Conservation (phyloP, 1,140 invertebrate genomes). For the Ceratoteleas bidentatus region DNA sequence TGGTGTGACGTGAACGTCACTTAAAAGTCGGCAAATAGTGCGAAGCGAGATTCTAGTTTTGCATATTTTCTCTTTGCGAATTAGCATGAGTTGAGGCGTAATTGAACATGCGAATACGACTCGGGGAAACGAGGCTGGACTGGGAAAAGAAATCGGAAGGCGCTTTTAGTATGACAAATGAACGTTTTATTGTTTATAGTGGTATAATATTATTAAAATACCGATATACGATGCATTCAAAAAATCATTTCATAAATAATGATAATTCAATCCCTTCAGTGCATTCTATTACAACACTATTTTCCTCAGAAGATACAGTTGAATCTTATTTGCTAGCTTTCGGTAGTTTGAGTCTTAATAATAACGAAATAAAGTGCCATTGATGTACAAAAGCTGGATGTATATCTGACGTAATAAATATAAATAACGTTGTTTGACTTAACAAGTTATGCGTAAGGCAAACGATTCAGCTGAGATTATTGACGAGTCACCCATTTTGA, state of each 20-base stretch:
- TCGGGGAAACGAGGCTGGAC: too few relatives aligned
- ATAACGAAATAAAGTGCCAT: constrained; percentile 20
- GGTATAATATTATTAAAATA: constrained; percentile 36
- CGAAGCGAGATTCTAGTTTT: too few relatives aligned
- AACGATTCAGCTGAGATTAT: constrained; percentile 29
- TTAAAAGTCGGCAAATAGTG: too few relatives aligned
- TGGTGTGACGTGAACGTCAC: too few relatives aligned
- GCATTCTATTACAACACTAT: constrained; percentile 51
- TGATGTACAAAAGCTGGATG: constrained; percentile 35
- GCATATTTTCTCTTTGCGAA: too few relatives aligned
- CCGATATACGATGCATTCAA: constrained; percentile 17
- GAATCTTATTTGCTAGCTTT: constrained; percentile 34
- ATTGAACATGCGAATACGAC: too few relatives aligned
- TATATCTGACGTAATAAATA: constrained; percentile 39
- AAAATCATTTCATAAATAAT: constrained; percentile 48
- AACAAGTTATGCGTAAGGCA: constrained; percentile 30
- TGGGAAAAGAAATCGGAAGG: too few relatives aligned
- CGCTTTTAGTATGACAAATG: constrained; percentile 29
- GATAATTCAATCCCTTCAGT: constrained; percentile 45
- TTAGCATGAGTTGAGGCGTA: too few relatives aligned
- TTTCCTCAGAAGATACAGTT: constrained; percentile 46
- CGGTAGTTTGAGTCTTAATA: constrained; percentile 26
- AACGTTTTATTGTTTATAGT: constrained; percentile 67
- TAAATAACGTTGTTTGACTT: constrained; percentile 32
- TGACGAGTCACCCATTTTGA: constrained; percentile 30